Conservation (phyloP, 2,797 vertebrate genomes). For the Lacerta agilis region DNA sequence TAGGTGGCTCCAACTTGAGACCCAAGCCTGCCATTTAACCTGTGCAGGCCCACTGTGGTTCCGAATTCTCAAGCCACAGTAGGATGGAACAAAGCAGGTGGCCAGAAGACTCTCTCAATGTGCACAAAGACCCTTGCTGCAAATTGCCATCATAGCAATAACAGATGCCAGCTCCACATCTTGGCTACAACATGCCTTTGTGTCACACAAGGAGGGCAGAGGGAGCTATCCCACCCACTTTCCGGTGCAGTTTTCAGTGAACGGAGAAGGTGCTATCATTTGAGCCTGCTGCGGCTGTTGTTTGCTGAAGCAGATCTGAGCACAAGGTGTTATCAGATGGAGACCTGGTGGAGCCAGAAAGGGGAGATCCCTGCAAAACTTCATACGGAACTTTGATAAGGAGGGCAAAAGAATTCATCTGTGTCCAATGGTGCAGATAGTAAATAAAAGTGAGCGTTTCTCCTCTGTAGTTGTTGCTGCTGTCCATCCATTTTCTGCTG, state of each 20-base stretch:
- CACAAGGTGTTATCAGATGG: not conserved
- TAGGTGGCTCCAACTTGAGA: no score
- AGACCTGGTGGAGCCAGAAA: not conserved
- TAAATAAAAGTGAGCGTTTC: not conserved
- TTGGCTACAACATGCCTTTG: not conserved
- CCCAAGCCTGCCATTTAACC: no score
- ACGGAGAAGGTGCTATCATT: not conserved
- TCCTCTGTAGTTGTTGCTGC: not conserved
- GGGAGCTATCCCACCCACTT: not conserved
- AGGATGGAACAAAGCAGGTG: no score
- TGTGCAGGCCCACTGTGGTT: no score
- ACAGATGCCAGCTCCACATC: not conserved
- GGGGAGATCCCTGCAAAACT: not conserved
- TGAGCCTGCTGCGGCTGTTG: not conserved
- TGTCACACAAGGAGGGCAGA: not conserved
- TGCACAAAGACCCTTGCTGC: not conserved
- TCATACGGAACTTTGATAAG: constrained; percentile 4
- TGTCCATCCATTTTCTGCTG: not conserved
- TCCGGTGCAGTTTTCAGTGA: not conserved
- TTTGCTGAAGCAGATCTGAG: not conserved
- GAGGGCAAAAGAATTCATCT: not conserved
- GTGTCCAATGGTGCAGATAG: not conserved
- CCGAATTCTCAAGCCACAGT: no score
- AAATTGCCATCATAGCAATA: not conserved
- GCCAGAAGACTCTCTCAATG: not conserved